Evolutionary conservation across 2,113 vertebrate genomes (phyloP), one percentile per base, ranked within the genome.

Genomic region (Brachirus orientalis): DNA sequence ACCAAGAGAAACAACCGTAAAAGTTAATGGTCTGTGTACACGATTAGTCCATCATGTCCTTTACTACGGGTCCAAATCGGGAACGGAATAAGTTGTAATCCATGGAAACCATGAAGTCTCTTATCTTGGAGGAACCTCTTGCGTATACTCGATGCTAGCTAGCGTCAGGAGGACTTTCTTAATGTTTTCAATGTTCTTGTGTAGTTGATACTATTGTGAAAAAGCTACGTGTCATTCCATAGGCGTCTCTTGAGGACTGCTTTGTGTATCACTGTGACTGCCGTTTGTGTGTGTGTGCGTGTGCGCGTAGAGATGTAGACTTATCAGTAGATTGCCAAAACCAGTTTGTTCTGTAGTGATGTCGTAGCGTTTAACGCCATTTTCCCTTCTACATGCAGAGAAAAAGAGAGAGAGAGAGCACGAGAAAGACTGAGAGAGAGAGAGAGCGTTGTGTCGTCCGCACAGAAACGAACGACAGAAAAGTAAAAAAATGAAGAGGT

Each of bases 261-360:
- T 96, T 96, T 92, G 96, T 98, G 97, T 98, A 95, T 96, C 98
- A 98, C 97, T 99, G 98, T 99, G 96, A 98, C 95, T 95, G 95
- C 95, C 93, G 90, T 55, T 3, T 17, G 44, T 17, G 40, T 14
- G 40, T 14, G 44, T 17, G 44, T 8, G 44, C 7, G 44, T 97
- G 95, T 94, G 96, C 97, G 95, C 94, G 95, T 98, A 97, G 96
- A 96, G 92, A 93, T 89, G 92, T 99, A 97, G 96, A 96, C 92
- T 94, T 95, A 95, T 97, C 95, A 94, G 93, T 97, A 96, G 93
- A 92, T 95, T 97, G 96, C 94, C 83, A 83, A 81, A 93, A 16
- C 91, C 95, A 95, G 92, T 94, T 94, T 94, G 95, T 94, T 95
- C 94, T 61, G 89, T 98, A 95, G 96, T 96, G 95, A 96, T 94